phyloP scores from a whole-genome alignment of 2,113 vertebrate genomes.

The Cephalophus harveyi region DNA sequence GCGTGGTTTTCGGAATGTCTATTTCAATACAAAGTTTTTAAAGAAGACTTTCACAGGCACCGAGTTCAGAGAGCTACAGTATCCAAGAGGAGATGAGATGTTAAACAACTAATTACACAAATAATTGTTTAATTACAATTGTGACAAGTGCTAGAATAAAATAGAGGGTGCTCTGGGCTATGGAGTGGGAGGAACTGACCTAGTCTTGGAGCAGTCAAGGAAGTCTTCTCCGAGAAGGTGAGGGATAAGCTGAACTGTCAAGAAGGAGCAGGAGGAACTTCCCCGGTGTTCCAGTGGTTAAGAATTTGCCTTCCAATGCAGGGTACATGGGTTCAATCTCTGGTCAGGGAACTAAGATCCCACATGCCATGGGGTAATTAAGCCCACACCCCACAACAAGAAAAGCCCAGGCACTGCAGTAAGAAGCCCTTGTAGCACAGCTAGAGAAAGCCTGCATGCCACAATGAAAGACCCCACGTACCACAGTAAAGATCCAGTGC shows the following conservation, averaged over 20 bases:
- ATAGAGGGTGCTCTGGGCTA: background rate
- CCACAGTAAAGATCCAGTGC: background rate
- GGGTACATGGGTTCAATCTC: background rate
- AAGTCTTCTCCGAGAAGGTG: background rate
- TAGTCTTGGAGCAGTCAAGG: background rate
- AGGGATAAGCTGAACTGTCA: background rate
- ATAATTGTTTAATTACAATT: background rate
- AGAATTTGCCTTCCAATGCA: background rate
- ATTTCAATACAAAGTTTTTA: background rate
- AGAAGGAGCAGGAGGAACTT: background rate
- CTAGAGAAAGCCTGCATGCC: background rate
- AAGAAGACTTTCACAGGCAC: background rate
- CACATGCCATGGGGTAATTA: background rate
- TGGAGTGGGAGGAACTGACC: background rate
- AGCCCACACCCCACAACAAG: background rate
- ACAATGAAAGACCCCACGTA: accelerated
- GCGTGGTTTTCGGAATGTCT: background rate
- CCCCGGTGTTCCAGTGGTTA: background rate
- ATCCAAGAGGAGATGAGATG: background rate
- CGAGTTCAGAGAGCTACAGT: background rate
- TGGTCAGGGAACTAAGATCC: background rate
- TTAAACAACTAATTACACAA: constrained; percentile 3
- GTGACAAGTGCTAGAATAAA: background rate
- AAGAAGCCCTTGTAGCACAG: background rate
- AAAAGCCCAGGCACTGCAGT: background rate